A percentile compares a stretch with the other conserved stretches of the same genome.
These are phyloP conservation scores for Paralichthys olivaceus DNA, from an alignment of 2,113 vertebrate genomes.

Conservation along the genomic window DNA sequence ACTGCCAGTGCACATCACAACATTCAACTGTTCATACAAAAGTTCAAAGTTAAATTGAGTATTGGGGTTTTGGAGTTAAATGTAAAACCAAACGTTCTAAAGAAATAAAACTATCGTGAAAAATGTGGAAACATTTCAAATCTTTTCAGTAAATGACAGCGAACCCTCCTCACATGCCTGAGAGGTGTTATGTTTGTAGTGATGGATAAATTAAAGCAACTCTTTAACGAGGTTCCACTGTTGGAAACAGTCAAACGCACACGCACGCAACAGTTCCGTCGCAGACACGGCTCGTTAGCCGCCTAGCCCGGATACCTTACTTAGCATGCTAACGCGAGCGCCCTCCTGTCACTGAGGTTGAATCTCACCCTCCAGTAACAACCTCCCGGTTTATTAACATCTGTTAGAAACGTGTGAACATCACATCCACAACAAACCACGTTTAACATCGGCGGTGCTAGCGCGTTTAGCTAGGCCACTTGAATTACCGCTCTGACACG, in stretches of 20 bases:
- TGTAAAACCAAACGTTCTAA: no score
- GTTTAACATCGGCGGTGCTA: conserved; percentile 49
- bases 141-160: no score
- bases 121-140: no score
- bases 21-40: no score
- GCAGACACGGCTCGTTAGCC: conserved; percentile 28
- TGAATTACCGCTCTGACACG: not conserved
- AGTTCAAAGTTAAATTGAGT: no score
- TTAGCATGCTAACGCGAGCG: not conserved
- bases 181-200: no score
- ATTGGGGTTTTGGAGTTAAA: no score
- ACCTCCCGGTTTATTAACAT: rapidly evolving
- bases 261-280: conserved; percentile 13
- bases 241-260: not conserved
- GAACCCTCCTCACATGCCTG: no score
- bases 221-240: not conserved
- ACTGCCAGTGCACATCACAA: no score
- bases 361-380: not conserved
- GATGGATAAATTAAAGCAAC: no score
- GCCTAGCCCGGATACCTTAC: conserved; percentile 1
- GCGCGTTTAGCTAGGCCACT: conserved; percentile 45
- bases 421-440: not conserved
- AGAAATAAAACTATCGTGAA: no score
- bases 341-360: rapidly evolving
- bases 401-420: not conserved